Evolutionary conservation across 2,888 invertebrate genomes (phyloP), one percentile per base, ranked within the genome.

Genomic region (Plutella xylostella): DNA sequence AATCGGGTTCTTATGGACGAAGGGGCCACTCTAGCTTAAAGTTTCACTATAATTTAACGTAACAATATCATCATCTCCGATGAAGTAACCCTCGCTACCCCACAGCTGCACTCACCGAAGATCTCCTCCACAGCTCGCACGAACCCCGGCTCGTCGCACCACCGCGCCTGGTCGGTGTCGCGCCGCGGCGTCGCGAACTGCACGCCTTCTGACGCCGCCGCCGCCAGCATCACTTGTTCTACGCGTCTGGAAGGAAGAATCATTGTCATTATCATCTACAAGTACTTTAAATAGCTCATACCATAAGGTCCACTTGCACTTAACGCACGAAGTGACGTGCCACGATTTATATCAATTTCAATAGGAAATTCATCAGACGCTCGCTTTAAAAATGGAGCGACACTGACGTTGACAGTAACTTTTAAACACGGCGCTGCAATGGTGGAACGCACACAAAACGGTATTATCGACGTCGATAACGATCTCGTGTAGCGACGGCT

Each of bases 181-280:
- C 45, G 12, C 46, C 44, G 37, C 6, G 45, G 17, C 1, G 38
- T 45, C 0, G 63, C 55, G 43, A 82, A 82, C 60, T 75, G 68
- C 5, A 83, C 73, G 6, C 82, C 82, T 45, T 83, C 82, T 42
- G 74, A 72, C 0, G 76, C 75, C 0, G 82, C 82, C 0, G 82
- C 79, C 0, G 55, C 55, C 0, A 72, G 60, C 79, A 83, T 75
- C 45, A 73, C 75, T 34, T 68, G 69, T 38, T 78, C 78, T 11
- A 83, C 72, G 2, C 65, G 65, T 39, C 80, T 82, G 51, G 0
- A 19, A 43, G 51, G 1, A 34, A 14, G 3, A 17, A 34, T 3
- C 7, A 34, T 34, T 34, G 14, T 2, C 6, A 25, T 9, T 7
- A 25, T 7, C 25, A 25, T 25, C 6, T 25, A 7, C 9, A 25